Base-by-base conservation (phyloP, 2,113 vertebrate genomes). In the Corythoichthys intestinalis region DNA sequence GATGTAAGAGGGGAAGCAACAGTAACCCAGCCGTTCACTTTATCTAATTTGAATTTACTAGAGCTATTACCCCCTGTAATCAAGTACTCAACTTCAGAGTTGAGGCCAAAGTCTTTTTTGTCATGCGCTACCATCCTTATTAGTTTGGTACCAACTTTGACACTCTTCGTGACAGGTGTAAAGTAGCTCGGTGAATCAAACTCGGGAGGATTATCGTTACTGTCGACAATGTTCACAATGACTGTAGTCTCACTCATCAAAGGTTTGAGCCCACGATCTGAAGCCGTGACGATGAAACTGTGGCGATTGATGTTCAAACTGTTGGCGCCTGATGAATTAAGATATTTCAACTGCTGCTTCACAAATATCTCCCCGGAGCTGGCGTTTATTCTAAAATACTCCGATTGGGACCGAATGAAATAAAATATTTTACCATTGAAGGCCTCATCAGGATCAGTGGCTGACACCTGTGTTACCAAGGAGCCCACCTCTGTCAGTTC, bases 261-360 rank as follows among this genome's bases (percentile, higher is more conserved):
- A 0, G 94, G 93, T 67, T 94, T 95, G 12, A 84, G 85, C 1
- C 96, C 96, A 59, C 97, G 75, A 72, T 99, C 97, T 4, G 96
- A 98, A 0, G 95, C 94, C 0, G 95, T 97, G 67, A 99, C 95
- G 0, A 99, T 93, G 81, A 99, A 99, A 83, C 96, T 99, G 74
- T 98, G 95, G 46, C 96, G 93, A 8, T 99, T 99, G 62, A 98
- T 92, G 75, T 98, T 95, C 63, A 91, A 91, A 60, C 93, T 94
- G 11, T 92, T 88, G 2, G 86, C 81, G 12, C 93, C 89, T 0
- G 93, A 95, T 6, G 94, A 92, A 48, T 98, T 97, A 41, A 94
- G 94, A 83, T 97, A 98, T 75, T 89, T 95, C 63, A 98, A 85
- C 71, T 92, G 88, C 66, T 98, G 97, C 81, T 98, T 98, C 73